Evolutionary conservation across 2,888 invertebrate species (phyloP).

Genomic region (Melanostoma mellinum): DNA sequence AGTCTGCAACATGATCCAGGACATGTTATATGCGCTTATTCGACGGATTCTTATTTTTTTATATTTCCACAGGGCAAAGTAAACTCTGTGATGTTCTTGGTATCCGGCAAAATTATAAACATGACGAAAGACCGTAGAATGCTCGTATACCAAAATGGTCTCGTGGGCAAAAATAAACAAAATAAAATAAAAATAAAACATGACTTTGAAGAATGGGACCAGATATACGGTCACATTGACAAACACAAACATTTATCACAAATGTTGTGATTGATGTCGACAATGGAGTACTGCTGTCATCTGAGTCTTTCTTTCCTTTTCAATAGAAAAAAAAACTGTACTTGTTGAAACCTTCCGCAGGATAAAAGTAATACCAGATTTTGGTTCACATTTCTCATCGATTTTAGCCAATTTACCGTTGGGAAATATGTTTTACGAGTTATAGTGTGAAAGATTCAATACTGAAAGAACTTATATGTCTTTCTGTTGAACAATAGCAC

Average conservation of each 20-base stretch:
- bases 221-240: conserved; percentile 10
- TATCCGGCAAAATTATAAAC: conserved; percentile 23
- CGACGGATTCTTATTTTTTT: conserved; percentile 10
- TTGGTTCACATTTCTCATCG: neutral
- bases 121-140: conserved; percentile 7
- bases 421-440: too few species aligned
- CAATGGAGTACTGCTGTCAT: conserved; percentile 15
- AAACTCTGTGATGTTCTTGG: conserved; percentile 25
- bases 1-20: conserved; percentile 38
- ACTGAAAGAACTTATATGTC: too few species aligned
- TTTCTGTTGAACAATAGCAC: too few species aligned
- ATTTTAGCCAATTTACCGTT: too few species aligned
- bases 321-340: neutral
- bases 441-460: too few species aligned
- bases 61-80: conserved; percentile 3
- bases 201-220: conserved; percentile 19
- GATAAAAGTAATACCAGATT: conserved; percentile 27
- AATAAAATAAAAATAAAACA: conserved; percentile 5
- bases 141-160: conserved; percentile 7
- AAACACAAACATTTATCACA: neutral
- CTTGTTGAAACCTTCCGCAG: conserved; percentile 19
- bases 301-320: neutral
- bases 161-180: conserved; percentile 22
- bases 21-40: conserved; percentile 15
- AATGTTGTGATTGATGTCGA: conserved; percentile 23